Base-by-base conservation (phyloP, 2,113 vertebrate species). In the Empidonax alnorum region DNA sequence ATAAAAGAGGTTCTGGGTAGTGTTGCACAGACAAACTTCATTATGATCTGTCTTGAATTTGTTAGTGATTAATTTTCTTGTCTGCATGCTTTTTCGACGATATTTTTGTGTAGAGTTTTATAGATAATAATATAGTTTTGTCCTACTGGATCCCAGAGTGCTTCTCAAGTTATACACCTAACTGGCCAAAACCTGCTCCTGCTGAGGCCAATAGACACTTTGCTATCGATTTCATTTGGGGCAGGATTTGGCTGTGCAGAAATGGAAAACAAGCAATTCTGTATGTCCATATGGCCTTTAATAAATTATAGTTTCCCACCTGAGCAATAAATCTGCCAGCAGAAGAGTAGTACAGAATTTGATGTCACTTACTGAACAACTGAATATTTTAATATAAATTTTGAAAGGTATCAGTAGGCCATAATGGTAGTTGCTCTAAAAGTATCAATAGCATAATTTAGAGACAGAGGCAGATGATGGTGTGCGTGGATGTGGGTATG, bases 281-380 rank as follows among this genome's bases (percentile, higher is more conserved):
- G 59, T 73, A 74, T 58, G 63, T 83, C 90, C 1, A 1, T 33
- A 49, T 6, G 82, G 75, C 50, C 68, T 94, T 93, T 74, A 91
- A 92, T 94, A 96, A 94, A 90, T 78, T 74, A 69, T 71, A 24
- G 27, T 84, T 95, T 88, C 94, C 93, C 85, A 93, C 63, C 59
- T 86, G 35, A 75, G 30, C 56, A 80, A 71, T 96, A 96, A 93
- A 96, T 95, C 92, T 94, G 92, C 93, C 75, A 91, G 93, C 90
- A 93, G 85, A 95, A 90, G 87, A 94, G 68, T 19, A 59, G 53
- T 84, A 88, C 30, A 61, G 50, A 93, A 63, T 90, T 90, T 81
- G 72, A 44, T 96, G 90, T 94, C 79, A 55, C 73, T 92, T 89
- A 75, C 82, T 84, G 85, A 84, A 76, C 35, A 91, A 67, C 30